These are phyloP conservation scores for Thelaira solivaga DNA, from an alignment of 2,888 invertebrate genomes.

Conservation along the genomic window DNA sequence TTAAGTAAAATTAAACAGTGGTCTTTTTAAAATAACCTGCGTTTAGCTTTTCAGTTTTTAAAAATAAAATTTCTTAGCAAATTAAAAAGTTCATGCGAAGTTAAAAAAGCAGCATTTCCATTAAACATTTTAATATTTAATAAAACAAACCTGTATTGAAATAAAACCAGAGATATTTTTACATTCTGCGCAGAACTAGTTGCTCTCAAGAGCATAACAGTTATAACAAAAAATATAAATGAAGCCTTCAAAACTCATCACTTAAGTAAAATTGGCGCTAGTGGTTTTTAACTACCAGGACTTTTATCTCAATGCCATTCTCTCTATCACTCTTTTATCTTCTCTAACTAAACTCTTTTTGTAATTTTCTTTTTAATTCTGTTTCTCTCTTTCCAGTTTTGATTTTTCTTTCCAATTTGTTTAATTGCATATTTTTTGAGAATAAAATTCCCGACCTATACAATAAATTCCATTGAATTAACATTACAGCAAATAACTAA, in stretches of 20 bases:
- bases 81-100: too few species aligned
- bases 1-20: too few species aligned
- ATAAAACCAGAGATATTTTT: too few species aligned
- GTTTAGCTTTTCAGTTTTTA: too few species aligned
- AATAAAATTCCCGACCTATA: slow-evolving; percentile 54
- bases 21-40: too few species aligned
- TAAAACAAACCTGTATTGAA: background rate
- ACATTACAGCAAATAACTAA: slow-evolving; percentile 35
- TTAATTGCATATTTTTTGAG: slow-evolving; percentile 31
- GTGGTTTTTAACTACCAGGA: background rate
- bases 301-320: background rate
- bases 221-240: background rate
- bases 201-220: background rate
- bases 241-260: background rate
- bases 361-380: background rate
- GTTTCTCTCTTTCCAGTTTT: slow-evolving; percentile 20
- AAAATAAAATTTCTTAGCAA: too few species aligned
- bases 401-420: slow-evolving; percentile 14
- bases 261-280: slow-evolving; percentile 19
- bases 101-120: background rate
- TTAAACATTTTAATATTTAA: background rate
- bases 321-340: background rate
- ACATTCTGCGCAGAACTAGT: slow-evolving; percentile 18
- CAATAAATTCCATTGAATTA: slow-evolving; percentile 54
- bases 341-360: background rate